phyloP scores from a whole-genome alignment of 2,113 vertebrate species.

The Rhipidura dahli region DNA sequence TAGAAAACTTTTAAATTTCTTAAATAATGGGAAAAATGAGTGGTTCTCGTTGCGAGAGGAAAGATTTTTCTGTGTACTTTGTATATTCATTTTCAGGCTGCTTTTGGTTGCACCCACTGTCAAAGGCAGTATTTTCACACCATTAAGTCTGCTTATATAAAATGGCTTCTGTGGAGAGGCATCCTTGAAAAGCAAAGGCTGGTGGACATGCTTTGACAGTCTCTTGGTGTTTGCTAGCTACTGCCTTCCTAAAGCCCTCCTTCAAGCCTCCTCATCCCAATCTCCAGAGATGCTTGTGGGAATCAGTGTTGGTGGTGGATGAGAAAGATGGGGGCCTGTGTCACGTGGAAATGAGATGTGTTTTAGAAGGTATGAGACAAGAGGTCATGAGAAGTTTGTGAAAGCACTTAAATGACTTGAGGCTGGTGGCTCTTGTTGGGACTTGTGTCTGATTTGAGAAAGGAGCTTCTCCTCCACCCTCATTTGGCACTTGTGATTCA shows the following conservation, averaged over 20 bases:
- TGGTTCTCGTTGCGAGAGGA: not conserved
- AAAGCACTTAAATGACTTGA: not conserved
- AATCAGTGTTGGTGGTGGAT: not conserved
- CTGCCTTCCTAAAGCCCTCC: not conserved
- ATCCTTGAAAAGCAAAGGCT: not conserved
- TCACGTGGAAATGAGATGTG: not conserved
- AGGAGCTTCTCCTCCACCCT: not conserved
- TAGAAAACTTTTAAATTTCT: not conserved
- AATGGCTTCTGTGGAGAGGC: not conserved
- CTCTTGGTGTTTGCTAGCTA: not conserved
- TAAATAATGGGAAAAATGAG: not conserved
- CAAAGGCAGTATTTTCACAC: not conserved
- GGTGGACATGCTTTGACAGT: not conserved
- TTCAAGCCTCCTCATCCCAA: not conserved
- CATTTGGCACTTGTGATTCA: not conserved
- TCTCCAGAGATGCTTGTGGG: not conserved
- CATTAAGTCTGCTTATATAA: not conserved
- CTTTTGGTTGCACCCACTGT: not conserved
- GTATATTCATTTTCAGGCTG: not conserved
- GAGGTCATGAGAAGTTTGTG: not conserved
- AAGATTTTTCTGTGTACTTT: not conserved
- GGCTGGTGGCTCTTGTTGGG: not conserved
- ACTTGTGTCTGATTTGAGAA: not conserved
- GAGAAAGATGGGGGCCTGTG: not conserved
- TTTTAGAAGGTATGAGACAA: not conserved